phyloP scores from a whole-genome alignment of 2,888 invertebrate genomes.

The Megaustenia siamemsis region DNA sequence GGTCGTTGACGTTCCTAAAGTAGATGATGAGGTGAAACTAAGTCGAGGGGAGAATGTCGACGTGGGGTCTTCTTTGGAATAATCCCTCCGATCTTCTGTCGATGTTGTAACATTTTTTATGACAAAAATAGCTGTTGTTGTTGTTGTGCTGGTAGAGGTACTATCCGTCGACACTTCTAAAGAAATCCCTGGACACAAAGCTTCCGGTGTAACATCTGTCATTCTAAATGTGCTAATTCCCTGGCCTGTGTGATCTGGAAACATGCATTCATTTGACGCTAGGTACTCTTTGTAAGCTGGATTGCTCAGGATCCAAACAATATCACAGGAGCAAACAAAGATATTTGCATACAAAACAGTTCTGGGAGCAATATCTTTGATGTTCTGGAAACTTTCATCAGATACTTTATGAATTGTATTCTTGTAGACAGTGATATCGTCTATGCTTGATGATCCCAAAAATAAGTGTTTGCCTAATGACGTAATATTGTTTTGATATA shows the following conservation, averaged over 20 bases:
- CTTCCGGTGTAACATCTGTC: conserved; percentile 21
- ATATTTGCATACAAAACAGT: conserved; percentile 2
- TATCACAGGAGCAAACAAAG: conserved; percentile 40
- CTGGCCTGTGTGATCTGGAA: background rate
- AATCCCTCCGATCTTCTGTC: background rate
- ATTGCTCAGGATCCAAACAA: conserved; percentile 26
- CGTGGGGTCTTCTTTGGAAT: background rate
- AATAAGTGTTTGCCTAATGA: conserved; percentile 17
- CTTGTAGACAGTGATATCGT: conserved; percentile 9
- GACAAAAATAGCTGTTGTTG: background rate
- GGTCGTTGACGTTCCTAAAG: background rate
- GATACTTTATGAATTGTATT: conserved; percentile 18
- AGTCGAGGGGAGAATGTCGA: background rate
- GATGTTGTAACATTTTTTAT: background rate
- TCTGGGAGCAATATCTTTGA: background rate
- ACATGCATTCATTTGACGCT: conserved; percentile 32
- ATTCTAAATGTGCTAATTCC: conserved; percentile 29
- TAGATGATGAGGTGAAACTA: no score
- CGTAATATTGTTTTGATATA: conserved; percentile 36
- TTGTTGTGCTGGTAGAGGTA: background rate
- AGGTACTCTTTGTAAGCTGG: conserved; percentile 1
- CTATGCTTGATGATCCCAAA: conserved; percentile 8
- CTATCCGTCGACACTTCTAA: background rate
- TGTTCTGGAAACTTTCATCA: conserved; percentile 3
- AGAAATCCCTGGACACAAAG: background rate